phyloP scores from a whole-genome alignment of 2,888 invertebrate genomes.

The Aspidapion aeneum region DNA sequence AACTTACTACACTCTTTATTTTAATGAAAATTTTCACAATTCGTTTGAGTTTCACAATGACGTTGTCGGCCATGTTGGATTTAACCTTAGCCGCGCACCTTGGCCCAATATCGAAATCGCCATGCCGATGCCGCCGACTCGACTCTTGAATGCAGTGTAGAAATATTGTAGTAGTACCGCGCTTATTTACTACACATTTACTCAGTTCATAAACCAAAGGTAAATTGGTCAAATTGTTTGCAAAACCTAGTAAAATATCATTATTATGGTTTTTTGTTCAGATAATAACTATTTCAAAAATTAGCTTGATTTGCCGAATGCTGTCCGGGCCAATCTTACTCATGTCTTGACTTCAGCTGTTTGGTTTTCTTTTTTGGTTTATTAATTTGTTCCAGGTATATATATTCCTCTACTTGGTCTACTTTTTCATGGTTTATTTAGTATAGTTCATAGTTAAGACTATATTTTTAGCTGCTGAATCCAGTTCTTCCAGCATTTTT shows the following conservation, averaged over 20 bases:
- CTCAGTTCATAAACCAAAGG: not conserved
- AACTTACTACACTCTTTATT: not conserved
- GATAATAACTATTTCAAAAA: too few relatives aligned
- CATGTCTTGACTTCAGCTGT: too few relatives aligned
- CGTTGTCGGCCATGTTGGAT: slow-evolving; percentile 27
- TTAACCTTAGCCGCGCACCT: slow-evolving; percentile 28
- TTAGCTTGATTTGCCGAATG: too few relatives aligned
- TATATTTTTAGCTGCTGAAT: too few relatives aligned
- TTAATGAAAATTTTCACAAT: slow-evolving; percentile 23
- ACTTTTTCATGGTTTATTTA: too few relatives aligned
- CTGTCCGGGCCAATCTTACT: too few relatives aligned
- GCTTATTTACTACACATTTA: not conserved
- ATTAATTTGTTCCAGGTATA: too few relatives aligned
- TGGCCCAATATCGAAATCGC: slow-evolving; percentile 28
- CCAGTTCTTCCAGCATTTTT: too few relatives aligned
- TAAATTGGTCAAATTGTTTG: not conserved
- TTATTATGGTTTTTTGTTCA: too few relatives aligned
- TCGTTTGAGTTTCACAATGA: slow-evolving; percentile 23
- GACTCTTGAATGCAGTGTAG: not conserved
- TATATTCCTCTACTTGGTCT: too few relatives aligned
- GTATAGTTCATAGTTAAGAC: too few relatives aligned
- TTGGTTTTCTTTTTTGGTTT: too few relatives aligned
- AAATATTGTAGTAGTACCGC: not conserved
- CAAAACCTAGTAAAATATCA: not conserved
- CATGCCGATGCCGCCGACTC: slow-evolving; percentile 23